Conservation (phyloP, 2,888 invertebrate species). For the Diarsia dahlii region DNA sequence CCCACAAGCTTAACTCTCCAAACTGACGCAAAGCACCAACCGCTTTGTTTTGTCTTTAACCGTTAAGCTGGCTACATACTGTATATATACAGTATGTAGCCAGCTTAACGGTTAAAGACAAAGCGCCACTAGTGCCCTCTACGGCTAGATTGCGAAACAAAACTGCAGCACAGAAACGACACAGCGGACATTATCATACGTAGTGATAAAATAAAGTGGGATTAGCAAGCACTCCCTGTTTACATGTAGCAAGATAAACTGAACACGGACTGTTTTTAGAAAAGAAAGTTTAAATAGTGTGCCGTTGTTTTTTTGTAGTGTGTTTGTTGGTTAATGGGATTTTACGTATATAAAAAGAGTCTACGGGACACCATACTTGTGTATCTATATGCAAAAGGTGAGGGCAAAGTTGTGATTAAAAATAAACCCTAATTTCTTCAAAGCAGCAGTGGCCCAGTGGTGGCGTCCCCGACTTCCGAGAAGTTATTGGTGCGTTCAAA, state of each 20-base stretch:
- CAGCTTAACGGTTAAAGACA: conserved; percentile 50
- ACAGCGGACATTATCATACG: conserved; percentile 57
- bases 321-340: background rate
- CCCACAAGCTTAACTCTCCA: conserved; percentile 22
- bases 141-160: conserved; percentile 51
- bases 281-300: conserved; percentile 14
- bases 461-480: too few relatives aligned
- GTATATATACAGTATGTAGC: conserved; percentile 40
- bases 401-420: background rate
- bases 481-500: too few relatives aligned
- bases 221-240: conserved; percentile 47
- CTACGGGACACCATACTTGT: too few relatives aligned
- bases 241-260: conserved; percentile 44
- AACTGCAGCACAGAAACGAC: conserved; percentile 55
- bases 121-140: conserved; percentile 54
- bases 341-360: too few relatives aligned
- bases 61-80: too few relatives aligned
- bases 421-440: too few relatives aligned
- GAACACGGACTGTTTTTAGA: conserved; percentile 27
- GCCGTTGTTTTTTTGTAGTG: background rate
- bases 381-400: background rate
- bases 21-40: conserved; percentile 17
- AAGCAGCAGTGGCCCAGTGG: too few relatives aligned
- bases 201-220: conserved; percentile 59
- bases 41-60: too few relatives aligned